Evolutionary conservation across 2,113 vertebrate genomes (phyloP), one percentile per base, ranked within the genome.

Genomic region (Otocyon megalotis): DNA sequence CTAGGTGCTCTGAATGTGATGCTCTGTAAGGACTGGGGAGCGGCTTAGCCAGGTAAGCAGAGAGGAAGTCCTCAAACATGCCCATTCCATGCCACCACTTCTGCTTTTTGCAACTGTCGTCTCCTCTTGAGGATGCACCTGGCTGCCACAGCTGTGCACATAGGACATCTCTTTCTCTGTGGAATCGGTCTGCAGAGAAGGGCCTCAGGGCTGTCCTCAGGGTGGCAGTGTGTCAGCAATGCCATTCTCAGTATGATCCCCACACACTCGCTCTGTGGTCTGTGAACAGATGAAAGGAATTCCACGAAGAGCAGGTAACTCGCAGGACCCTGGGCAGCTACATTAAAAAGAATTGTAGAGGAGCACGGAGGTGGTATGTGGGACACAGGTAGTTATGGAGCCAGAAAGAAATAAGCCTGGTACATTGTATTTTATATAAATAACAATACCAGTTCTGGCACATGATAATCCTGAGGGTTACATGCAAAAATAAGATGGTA

Each of bases 281-380:
- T 58, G 20, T 32, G 26, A 81, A 22, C 5, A n/a, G 72, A 24
- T 71, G 14, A 79, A 54, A 77, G 3, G 3, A 35, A 16, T 15
- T 20, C 28, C 22, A 9, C 37, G 30, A 80, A 48, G 17, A 85
- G 28, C 2, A 67, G 22, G 4, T 26, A 85, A 77, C 58, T n/a
- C 30, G 54, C 32, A 53, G 82, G 63, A 24, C 12, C 3, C 2
- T 3, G 56, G 5, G 15, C 37, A 26, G 16, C 20, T 67, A 56
- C 35, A 88, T 24, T 13, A 65, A 50, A 60, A 60, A 19, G 17
- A 6, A n/a, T 58, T 60, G 62, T 60, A n/a, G 81, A 54, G 72
- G 2, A 56, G 8, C 22, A 1, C 2, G 28, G 5, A 13, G 4
- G 32, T 7, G 37, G 43, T 17, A 12, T 10, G 0, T 10, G 24